Conservation (phyloP, 2,888 invertebrate species). For the Himalopsyche anomala region DNA sequence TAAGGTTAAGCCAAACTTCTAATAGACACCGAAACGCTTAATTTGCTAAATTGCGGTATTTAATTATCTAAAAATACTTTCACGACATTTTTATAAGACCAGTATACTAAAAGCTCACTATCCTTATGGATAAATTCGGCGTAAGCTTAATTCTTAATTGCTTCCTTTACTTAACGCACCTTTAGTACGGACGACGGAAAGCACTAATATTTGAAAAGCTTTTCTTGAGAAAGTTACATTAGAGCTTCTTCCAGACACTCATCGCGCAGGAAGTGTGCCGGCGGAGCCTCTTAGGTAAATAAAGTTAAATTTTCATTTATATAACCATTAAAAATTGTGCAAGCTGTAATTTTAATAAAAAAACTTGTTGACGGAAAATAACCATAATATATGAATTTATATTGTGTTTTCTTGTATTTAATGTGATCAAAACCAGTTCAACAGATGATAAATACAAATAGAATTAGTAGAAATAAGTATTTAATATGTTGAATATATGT, state of each 20-base stretch:
- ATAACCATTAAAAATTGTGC: neutral
- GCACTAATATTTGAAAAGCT: conserved; percentile 40
- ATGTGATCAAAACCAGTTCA: too few relatives aligned
- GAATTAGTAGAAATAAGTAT: too few relatives aligned
- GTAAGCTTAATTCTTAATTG: conserved; percentile 40
- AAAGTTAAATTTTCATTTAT: conserved; percentile 27
- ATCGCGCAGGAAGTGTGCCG: neutral
- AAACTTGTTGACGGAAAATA: too few relatives aligned
- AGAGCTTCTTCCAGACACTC: conserved; percentile 14
- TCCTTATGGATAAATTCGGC: conserved; percentile 14
- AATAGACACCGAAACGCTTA: neutral
- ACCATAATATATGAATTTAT: too few relatives aligned
- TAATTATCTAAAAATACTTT: conserved; percentile 42
- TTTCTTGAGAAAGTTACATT: conserved; percentile 6
- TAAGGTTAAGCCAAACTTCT: neutral
- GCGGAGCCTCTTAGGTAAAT: neutral
- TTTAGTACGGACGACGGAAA: conserved; percentile 21
- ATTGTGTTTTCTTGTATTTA: too few relatives aligned
- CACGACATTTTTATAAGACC: conserved; percentile 36
- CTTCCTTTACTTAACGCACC: conserved; percentile 32
- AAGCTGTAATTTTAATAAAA: neutral
- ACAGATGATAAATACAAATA: too few relatives aligned
- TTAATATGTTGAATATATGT: too few relatives aligned
- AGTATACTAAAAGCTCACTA: conserved; percentile 25
- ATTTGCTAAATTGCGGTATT: neutral